Base-by-base conservation (phyloP, 2,888 invertebrate species). In the Petrolisthes cinctipes region DNA sequence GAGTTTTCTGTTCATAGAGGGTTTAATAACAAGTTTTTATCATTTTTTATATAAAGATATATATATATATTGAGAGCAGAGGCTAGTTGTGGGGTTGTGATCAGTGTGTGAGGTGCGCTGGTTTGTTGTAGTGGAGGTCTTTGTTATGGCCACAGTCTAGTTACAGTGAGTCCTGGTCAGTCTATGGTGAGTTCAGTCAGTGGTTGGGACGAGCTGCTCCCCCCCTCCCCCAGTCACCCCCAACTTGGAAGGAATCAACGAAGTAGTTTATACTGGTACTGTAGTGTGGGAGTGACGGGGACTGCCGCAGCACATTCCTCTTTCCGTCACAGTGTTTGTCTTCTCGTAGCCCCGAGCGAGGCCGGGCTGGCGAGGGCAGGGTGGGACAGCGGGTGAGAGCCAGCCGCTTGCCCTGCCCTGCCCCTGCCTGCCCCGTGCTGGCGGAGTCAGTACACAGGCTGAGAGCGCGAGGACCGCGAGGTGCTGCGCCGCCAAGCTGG, bases 161-260 rank as follows among this genome's bases (percentile, higher is more conserved):
- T 71, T 20, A 71, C 71, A 71, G 71, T 82, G 86, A 86, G 89
- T 71, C 71, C 14, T 11, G 71, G 20, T 71, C 14, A 71, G n/a
- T 61, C 61, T 14, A 9, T 61, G 61, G 71, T n/a, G 71, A 71
- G 71, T 71, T 71, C n/a, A 71, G 71, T n/a, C 71, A 17, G 11
- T 9, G 9, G 54, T 53, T 82, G 75, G 66, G 76, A 86, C 79
- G 80, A 75, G 75, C 56, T 81, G 85, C 85, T 81, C 78, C 68
- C 83, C 79, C 83, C 87, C 68, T 75, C 83, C 78, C 73, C 73
- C 75, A 20, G 78, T 82, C 57, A n/a, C 56, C 53, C 84, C 86
- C 89, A 82, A 82, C 89, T 89, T 82, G 85, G 86, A 83, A 87
- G 85, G 82, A 86, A 89, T 88, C 89, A 89, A 89, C 89, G 89